phyloP scores from a whole-genome alignment of 2,113 vertebrate genomes.

The Phoxinus phoxinus region DNA sequence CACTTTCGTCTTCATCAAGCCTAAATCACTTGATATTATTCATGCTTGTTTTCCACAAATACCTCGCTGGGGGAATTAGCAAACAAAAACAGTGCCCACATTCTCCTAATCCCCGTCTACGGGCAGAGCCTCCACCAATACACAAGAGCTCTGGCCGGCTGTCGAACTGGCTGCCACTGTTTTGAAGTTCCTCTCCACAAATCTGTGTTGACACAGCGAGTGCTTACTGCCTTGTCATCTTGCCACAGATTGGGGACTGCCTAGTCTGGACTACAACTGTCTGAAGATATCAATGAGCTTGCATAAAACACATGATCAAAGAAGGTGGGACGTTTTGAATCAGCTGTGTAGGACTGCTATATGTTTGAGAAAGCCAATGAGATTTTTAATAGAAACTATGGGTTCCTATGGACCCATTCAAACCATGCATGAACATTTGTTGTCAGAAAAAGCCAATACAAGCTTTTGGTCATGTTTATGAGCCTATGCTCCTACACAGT shows the following conservation, averaged over 20 bases:
- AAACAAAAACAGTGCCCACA: constrained; percentile 79
- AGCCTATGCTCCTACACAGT: background rate
- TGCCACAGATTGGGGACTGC: constrained; percentile 22
- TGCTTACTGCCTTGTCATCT: constrained; percentile 58
- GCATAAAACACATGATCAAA: background rate
- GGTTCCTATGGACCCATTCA: background rate
- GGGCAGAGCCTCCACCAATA: constrained; percentile 75
- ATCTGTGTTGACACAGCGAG: constrained; percentile 75
- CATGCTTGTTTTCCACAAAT: constrained; percentile 78
- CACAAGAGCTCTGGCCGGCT: constrained; percentile 74
- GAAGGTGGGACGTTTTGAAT: background rate
- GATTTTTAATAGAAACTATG: background rate
- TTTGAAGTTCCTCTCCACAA: constrained; percentile 66
- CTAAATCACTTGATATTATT: constrained; percentile 78
- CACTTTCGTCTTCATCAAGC: constrained; percentile 71
- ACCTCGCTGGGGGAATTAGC: constrained; percentile 79
- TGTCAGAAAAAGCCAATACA: background rate
- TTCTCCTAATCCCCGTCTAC: constrained; percentile 76
- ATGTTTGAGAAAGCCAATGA: background rate
- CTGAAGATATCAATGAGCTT: constrained; percentile 20
- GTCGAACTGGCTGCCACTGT: constrained; percentile 77
- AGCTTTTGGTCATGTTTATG: background rate
- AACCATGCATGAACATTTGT: background rate
- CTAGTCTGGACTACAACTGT: constrained; percentile 1
- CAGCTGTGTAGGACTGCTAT: background rate